Evolutionary conservation across 2,113 vertebrate genomes (phyloP).

Genomic region (Gopherus evgoodei): DNA sequence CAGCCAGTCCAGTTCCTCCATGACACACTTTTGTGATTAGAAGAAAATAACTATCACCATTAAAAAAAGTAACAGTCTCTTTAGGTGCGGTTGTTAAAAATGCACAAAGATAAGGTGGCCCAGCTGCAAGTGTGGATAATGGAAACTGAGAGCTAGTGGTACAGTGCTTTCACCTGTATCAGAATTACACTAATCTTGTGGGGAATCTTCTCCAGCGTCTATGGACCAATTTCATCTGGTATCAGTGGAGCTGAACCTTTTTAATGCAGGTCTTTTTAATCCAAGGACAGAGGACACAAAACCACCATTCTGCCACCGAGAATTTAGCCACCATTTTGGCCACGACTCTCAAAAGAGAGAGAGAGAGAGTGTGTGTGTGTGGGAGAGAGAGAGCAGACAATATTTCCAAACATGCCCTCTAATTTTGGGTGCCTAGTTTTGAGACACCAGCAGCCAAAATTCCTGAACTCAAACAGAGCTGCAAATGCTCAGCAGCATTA

Average conservation of each 20-base stretch:
- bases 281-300: neutral
- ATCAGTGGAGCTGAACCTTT: neutral
- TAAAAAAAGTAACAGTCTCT: accelerated
- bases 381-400: neutral
- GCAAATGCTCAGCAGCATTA: neutral
- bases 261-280: too few relatives aligned
- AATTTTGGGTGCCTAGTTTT: accelerated
- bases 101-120: neutral
- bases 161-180: neutral
- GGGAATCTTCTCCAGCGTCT: neutral
- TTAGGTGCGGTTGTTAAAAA: neutral
- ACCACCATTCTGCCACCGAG: too few relatives aligned
- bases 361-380: too few relatives aligned
- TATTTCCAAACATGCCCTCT: accelerated
- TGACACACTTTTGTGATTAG: accelerated
- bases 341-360: too few relatives aligned
- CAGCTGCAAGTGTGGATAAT: neutral
- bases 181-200: accelerated
- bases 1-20: neutral
- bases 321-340: neutral
- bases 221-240: too few relatives aligned
- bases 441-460: accelerated
- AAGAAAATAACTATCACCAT: neutral
- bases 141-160: accelerated
- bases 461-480: accelerated